Percentiles rank a stretch among this genome's conserved stretches.
These are phyloP conservation scores for Pseudois nayaur DNA, from an alignment of 2,113 vertebrate genomes.

Conservation along the genomic window DNA sequence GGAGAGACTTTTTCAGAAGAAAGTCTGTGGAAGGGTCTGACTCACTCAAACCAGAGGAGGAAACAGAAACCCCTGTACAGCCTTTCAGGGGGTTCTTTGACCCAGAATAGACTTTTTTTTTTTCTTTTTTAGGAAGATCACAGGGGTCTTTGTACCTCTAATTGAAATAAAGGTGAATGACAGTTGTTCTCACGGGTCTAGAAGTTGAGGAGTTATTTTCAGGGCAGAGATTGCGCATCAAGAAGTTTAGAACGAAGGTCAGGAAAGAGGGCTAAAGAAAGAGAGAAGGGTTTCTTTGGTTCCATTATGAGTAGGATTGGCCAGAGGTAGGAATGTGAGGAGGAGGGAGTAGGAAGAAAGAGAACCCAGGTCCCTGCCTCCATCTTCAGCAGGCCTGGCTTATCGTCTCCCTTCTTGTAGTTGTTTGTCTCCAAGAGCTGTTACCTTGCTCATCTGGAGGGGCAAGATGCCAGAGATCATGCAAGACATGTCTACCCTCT, in stretches of 20 bases:
- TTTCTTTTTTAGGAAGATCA: not conserved
- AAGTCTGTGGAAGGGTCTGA: not conserved
- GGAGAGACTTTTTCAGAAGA: constrained; percentile 49
- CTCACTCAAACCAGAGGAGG: constrained; percentile 11
- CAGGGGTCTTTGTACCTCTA: constrained; percentile 8
- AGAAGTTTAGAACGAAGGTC: not conserved
- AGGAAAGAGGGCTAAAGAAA: not conserved
- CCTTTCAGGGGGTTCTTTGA: constrained; percentile 19
- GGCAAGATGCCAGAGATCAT: not conserved
- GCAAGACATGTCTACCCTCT: not conserved
- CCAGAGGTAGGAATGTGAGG: not conserved
- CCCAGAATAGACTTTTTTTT: not conserved
- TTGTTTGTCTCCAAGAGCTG: not conserved
- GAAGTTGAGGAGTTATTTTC: constrained; percentile 13
- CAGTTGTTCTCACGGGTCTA: constrained; percentile 24
- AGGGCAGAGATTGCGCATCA: not conserved
- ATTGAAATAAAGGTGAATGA: constrained; percentile 20
- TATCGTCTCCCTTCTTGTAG: not conserved
- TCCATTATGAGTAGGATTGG: not conserved
- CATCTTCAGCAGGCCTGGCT: constrained; percentile 12
- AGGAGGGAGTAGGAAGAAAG: not conserved
- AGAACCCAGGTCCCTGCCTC: not conserved
- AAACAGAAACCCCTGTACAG: constrained; percentile 1
- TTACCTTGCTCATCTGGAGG: not conserved
- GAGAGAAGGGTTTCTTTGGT: not conserved